Evolutionary conservation across 2,888 invertebrate species (phyloP).

Genomic region (Ellobium chinense): DNA sequence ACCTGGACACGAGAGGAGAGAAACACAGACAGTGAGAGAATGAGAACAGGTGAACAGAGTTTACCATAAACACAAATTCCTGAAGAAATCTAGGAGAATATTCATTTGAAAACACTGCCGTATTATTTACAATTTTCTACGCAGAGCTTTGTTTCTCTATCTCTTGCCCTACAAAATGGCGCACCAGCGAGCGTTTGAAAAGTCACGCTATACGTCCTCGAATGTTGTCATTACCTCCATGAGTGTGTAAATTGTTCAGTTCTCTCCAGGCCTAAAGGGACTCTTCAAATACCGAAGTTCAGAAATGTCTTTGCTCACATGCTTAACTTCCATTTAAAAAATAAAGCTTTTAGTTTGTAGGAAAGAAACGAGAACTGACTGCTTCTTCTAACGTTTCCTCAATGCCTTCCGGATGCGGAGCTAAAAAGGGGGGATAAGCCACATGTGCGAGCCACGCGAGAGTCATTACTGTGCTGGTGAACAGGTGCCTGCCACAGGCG

Average conservation of each 20-base stretch:
- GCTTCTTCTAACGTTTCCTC: background rate
- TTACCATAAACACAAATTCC: too few relatives aligned
- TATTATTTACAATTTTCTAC: too few relatives aligned
- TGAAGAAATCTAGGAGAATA: too few relatives aligned
- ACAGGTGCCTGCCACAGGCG: slow-evolving; percentile 33
- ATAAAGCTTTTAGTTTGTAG: background rate
- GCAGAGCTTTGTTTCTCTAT: too few relatives aligned
- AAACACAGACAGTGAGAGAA: too few relatives aligned
- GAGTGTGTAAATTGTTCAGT: background rate
- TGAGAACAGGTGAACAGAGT: too few relatives aligned
- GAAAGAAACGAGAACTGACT: background rate
- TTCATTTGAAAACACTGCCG: too few relatives aligned
- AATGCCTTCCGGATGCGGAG: background rate
- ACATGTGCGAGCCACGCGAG: slow-evolving; percentile 22
- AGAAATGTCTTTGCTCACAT: background rate
- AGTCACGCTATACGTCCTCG: too few relatives aligned
- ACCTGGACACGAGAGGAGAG: too few relatives aligned
- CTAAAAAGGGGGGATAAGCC: background rate
- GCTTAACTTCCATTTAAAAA: background rate
- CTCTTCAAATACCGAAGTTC: background rate
- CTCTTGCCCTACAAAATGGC: too few relatives aligned
- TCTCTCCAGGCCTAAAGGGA: background rate
- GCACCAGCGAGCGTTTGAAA: too few relatives aligned
- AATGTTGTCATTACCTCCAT: too few relatives aligned
- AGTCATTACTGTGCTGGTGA: slow-evolving; percentile 25